phyloP scores from a whole-genome alignment of 2,797 vertebrate species.

The Catharus ustulatus region DNA sequence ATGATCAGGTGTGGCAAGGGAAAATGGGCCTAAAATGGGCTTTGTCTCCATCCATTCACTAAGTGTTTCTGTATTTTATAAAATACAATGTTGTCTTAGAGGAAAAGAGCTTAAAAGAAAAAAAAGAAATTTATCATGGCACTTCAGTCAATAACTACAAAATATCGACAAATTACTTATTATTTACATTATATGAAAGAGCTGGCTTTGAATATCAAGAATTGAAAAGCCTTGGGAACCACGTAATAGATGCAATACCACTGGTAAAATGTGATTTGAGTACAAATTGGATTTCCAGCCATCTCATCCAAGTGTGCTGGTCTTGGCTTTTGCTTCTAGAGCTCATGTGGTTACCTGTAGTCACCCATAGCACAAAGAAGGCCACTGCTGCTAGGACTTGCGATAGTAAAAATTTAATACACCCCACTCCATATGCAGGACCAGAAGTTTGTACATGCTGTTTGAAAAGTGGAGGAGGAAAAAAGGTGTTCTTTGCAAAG shows the following conservation, averaged over 20 bases:
- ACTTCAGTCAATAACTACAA: neutral
- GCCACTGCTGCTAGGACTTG: neutral
- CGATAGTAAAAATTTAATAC: neutral
- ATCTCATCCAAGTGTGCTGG: neutral
- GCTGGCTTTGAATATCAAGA: neutral
- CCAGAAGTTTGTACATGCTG: neutral
- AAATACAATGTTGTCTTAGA: neutral
- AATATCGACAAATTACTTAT: neutral
- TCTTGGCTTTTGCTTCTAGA: neutral
- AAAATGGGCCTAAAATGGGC: neutral
- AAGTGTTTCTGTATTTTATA: neutral
- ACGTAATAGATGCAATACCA: neutral
- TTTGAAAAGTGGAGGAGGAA: neutral
- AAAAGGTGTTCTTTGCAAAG: neutral
- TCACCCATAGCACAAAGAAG: neutral
- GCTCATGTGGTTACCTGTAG: neutral
- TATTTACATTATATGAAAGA: neutral
- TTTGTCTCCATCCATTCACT: neutral
- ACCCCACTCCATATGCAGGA: neutral
- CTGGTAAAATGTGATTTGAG: neutral
- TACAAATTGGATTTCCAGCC: neutral
- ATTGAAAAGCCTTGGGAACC: neutral
- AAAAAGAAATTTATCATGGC: neutral
- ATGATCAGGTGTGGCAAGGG: neutral
- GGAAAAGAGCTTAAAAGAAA: neutral